These are phyloP conservation scores for Carlito syrichta DNA, from an alignment of 2,113 vertebrate genomes.

Conservation along the genomic window DNA sequence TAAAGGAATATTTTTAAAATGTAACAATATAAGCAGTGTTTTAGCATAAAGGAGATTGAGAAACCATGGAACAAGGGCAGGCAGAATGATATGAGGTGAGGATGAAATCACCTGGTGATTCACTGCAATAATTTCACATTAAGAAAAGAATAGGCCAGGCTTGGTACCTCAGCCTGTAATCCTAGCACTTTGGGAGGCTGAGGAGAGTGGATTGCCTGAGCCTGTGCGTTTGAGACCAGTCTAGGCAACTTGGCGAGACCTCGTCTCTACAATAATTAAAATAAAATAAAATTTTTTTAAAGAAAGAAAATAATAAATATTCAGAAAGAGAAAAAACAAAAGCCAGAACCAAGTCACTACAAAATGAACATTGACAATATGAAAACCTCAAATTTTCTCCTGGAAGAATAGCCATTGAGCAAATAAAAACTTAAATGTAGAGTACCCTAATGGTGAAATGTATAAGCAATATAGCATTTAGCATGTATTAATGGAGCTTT, in stretches of 20 bases:
- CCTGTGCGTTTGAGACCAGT: too few species aligned
- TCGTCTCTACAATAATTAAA: too few species aligned
- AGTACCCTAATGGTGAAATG: background rate
- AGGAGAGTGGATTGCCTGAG: too few species aligned
- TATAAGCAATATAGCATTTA: background rate
- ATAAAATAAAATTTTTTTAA: too few species aligned
- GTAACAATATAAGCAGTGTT: background rate
- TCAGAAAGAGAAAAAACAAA: background rate
- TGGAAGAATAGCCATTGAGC: background rate
- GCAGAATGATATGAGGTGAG: background rate
- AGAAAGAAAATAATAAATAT: too few species aligned
- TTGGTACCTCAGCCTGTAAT: too few species aligned
- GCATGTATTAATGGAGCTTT: background rate
- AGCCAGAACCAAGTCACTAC: background rate
- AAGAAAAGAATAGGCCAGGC: background rate
- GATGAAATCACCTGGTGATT: background rate
- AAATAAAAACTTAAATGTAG: background rate
- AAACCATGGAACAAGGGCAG: background rate
- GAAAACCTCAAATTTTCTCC: background rate
- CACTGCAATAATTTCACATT: background rate
- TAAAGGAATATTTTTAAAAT: constrained; percentile 5
- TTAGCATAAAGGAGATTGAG: background rate
- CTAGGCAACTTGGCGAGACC: too few species aligned
- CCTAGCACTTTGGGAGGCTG: too few species aligned
- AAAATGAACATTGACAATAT: background rate